Conservation (phyloP, 2,113 vertebrate genomes). For the Callopanchax toddi region DNA sequence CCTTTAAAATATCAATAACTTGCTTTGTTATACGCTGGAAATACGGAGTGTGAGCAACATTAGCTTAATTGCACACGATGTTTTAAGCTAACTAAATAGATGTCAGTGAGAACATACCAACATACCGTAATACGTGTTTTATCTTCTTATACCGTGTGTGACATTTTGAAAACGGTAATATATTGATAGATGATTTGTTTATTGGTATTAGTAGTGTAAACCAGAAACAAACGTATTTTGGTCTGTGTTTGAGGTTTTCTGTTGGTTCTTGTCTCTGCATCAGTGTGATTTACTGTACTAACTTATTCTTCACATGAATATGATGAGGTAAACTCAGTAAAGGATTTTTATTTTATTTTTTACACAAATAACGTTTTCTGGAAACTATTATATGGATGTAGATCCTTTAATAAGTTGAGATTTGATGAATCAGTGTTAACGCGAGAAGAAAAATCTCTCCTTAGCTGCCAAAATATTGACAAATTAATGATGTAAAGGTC, state of each 20-base stretch:
- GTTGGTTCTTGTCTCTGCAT: neutral
- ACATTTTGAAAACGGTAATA: neutral
- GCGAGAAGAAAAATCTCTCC: too few relatives aligned
- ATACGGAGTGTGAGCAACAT: slow-evolving; percentile 7
- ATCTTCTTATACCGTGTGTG: neutral
- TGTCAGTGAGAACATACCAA: slow-evolving; percentile 24
- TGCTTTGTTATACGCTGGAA: neutral
- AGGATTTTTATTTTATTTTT: neutral
- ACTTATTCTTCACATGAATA: neutral
- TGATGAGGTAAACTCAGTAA: neutral
- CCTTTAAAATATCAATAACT: neutral
- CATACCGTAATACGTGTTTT: slow-evolving; percentile 11
- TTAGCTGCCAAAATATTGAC: too few relatives aligned
- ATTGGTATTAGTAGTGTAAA: neutral
- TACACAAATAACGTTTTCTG: too few relatives aligned
- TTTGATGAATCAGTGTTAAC: neutral
- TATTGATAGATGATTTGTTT: neutral
- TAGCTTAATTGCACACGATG: slow-evolving; percentile 53
- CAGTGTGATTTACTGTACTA: neutral
- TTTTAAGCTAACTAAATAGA: slow-evolving; percentile 32
- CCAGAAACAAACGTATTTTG: too few relatives aligned
- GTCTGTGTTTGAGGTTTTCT: neutral
- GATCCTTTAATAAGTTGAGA: too few relatives aligned
- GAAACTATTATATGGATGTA: neutral
- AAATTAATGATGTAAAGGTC: too few relatives aligned